phyloP scores from a whole-genome alignment of 2,888 invertebrate species.

The Caenorhabditis japonica region DNA sequence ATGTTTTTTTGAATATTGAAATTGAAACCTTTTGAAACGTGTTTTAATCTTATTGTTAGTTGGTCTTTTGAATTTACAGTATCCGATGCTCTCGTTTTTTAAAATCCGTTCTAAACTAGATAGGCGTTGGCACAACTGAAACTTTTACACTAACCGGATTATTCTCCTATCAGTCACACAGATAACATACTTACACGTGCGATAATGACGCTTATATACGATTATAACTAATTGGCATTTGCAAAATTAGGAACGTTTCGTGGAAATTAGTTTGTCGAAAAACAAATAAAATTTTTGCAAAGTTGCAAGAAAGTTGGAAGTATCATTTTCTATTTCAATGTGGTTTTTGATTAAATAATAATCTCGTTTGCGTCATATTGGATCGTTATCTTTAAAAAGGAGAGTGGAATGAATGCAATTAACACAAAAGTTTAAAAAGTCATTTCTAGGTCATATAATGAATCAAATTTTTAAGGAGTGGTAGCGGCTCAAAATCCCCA shows the following conservation, averaged over 20 bases:
- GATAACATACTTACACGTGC: slow-evolving; percentile 42
- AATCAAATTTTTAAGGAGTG: slow-evolving; percentile 23
- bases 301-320: not conserved
- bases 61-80: too few relatives aligned
- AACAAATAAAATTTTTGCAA: slow-evolving; percentile 4
- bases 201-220: slow-evolving; percentile 26
- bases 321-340: too few relatives aligned
- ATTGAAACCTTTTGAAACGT: too few relatives aligned
- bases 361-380: too few relatives aligned
- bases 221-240: slow-evolving; percentile 42
- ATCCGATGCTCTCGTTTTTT: not conserved
- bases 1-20: too few relatives aligned
- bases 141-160: slow-evolving; percentile 44
- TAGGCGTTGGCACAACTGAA: slow-evolving; percentile 7
- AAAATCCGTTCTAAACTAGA: slow-evolving; percentile 6
- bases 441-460: not conserved
- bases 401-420: not conserved
- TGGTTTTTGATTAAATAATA: too few relatives aligned
- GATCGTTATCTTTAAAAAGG: too few relatives aligned
- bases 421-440: slow-evolving; percentile 1
- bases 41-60: too few relatives aligned
- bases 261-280: not conserved
- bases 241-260: slow-evolving; percentile 10
- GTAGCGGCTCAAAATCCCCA: slow-evolving; percentile 40
- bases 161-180: slow-evolving; percentile 21